Conservation (phyloP, 2,797 vertebrate species). For the Oreochromis mossambicus region DNA sequence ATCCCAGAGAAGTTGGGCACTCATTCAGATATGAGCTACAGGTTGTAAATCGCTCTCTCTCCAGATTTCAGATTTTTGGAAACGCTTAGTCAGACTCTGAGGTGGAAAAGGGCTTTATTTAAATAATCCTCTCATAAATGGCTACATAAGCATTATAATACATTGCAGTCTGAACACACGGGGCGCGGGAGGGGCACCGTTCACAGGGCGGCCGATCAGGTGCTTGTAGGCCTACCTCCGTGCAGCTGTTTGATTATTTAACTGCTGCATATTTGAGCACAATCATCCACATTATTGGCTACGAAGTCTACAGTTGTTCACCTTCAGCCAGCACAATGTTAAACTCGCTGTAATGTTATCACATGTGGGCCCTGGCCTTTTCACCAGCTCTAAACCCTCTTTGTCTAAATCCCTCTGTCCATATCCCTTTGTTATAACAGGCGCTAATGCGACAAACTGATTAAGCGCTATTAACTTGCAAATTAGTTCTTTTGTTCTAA, state of each 20-base stretch:
- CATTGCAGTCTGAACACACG: constrained; percentile 25
- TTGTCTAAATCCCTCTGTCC: constrained; percentile 64
- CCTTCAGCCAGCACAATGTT: constrained; percentile 60
- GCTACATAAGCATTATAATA: constrained; percentile 29
- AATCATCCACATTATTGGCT: constrained; percentile 41
- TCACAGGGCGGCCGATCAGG: constrained; percentile 40
- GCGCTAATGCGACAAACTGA: constrained; percentile 66
- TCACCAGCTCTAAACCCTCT: constrained; percentile 50
- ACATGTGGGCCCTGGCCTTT: constrained; percentile 54
- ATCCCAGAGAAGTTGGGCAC: constrained; percentile 40
- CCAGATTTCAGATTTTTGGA: constrained; percentile 34
- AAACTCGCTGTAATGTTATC: constrained; percentile 56
- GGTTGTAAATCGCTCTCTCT: constrained; percentile 46
- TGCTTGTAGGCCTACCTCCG: neutral
- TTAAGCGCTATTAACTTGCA: constrained; percentile 69
- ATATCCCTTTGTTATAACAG: constrained; percentile 60
- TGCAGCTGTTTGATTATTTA: constrained; percentile 33
- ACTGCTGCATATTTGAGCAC: constrained; percentile 35
- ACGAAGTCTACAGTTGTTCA: constrained; percentile 37
- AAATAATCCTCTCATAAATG: constrained; percentile 47
- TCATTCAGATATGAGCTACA: constrained; percentile 55
- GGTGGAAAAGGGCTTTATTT: constrained; percentile 30
- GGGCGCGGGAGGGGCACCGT: neutral
- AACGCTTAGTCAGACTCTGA: constrained; percentile 43
- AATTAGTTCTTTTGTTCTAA: constrained; percentile 69